Base-by-base conservation (phyloP, 2,113 vertebrate genomes). In the Plecotus auritus region DNA sequence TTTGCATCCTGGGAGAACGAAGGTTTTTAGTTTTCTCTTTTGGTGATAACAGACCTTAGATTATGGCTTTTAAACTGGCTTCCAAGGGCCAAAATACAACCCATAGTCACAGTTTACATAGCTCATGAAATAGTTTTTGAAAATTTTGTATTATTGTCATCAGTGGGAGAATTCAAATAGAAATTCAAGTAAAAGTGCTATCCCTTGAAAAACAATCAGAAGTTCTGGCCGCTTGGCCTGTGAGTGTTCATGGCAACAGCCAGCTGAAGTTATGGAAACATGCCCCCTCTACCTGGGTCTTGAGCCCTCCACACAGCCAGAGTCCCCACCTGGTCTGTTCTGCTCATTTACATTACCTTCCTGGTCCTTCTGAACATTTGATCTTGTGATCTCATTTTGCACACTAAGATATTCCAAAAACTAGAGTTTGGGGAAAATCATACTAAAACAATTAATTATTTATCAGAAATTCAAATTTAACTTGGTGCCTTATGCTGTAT, bases 401-500 rank as follows among this genome's bases (percentile, higher is more conserved):
- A 59, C 2, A 92, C 32, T 32, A 30, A 32, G 82, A 49, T 32
- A 77, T 72, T 76, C 42, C 32, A 61, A 88, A 95, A 20, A 17
- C 40, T 61, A 56, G 1, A 1, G 3, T 47, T 11, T 9, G 28
- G 28, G 45, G 18, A 16, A 47, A 92, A 4, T 51, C 28, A 22
- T 80, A 54, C 35, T 80, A 56, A 89, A 67, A 47, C 13, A 69
- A 11, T 86, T 32, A 47, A 12, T 49, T 47, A 16, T 61, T 82
- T 35, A 67, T 83, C 28, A 85, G n/a, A 83, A 72, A 66, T 59
- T 87, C 45, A 69, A 1, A 78, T 90, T 51, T 80, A 84, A 90
- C 30, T 54, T 84, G 45, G 4, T 59, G 28, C 42, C 13, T n/a
- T 74, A 3, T 56, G 59, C 32, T 88, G 0, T 51, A 51, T 51